phyloP scores from a whole-genome alignment of 2,888 invertebrate species.

The Ennomos quercinarius region DNA sequence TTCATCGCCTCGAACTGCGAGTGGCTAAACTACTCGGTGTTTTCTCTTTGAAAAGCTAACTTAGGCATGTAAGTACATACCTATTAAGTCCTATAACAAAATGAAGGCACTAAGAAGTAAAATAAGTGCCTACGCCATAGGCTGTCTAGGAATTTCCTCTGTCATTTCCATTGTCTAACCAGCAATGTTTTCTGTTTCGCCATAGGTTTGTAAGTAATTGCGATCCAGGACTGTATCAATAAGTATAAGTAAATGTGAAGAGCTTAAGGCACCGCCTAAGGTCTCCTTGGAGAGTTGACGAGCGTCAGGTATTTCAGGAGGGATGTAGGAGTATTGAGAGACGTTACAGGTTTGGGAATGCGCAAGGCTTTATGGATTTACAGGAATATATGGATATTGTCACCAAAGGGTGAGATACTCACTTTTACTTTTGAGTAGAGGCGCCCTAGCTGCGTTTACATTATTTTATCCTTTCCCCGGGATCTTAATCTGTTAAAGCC shows the following conservation, averaged over 20 bases:
- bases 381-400: not conserved
- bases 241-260: slow-evolving; percentile 69
- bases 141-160: too few relatives aligned
- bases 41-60: too few relatives aligned
- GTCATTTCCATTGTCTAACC: slow-evolving; percentile 6
- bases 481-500: too few relatives aligned
- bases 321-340: slow-evolving; percentile 34
- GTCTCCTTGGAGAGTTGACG: slow-evolving; percentile 16
- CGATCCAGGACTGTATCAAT: slow-evolving; percentile 68
- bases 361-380: slow-evolving; percentile 19
- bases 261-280: slow-evolving; percentile 41
- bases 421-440: too few relatives aligned
- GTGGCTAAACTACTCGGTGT: too few relatives aligned
- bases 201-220: slow-evolving; percentile 58
- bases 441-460: too few relatives aligned
- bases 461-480: too few relatives aligned
- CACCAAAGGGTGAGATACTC: slow-evolving; percentile 1
- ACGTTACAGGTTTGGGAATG: slow-evolving; percentile 19
- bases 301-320: slow-evolving; percentile 11
- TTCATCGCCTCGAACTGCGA: too few relatives aligned
- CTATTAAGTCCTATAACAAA: too few relatives aligned
- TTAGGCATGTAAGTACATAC: too few relatives aligned
- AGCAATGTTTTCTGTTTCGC: slow-evolving; percentile 8
- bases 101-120: too few relatives aligned
- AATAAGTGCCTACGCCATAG: too few relatives aligned